These are phyloP conservation scores for Arctia plantaginis DNA, from an alignment of 2,888 invertebrate species.

Conservation along the genomic window DNA sequence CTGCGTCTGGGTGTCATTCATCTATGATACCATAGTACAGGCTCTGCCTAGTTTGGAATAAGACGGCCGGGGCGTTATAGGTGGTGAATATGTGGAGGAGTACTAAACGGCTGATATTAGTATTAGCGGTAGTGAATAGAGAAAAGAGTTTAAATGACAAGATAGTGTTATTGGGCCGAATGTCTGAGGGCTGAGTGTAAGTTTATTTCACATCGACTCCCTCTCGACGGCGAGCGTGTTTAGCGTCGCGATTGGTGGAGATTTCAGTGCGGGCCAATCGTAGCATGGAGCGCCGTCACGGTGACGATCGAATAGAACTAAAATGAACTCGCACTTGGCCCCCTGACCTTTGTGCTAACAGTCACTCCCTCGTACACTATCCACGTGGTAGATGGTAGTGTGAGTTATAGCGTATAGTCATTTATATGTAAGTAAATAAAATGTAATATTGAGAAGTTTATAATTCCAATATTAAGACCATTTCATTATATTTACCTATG, in stretches of 20 bases:
- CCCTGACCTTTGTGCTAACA: conserved; percentile 28
- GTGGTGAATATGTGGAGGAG: conserved; percentile 1
- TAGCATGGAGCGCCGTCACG: too few species aligned
- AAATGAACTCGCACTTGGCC: too few species aligned
- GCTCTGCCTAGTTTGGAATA: neutral
- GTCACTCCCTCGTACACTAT: conserved; percentile 5
- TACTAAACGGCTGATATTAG: neutral
- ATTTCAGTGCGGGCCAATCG: too few species aligned
- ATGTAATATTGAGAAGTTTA: neutral
- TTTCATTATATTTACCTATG: too few species aligned
- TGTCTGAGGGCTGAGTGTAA: too few species aligned
- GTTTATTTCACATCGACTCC: too few species aligned
- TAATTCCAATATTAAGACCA: neutral
- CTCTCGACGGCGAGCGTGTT: too few species aligned
- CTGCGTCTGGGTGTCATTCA: too few species aligned
- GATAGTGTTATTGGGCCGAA: conserved; percentile 16
- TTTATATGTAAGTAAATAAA: neutral
- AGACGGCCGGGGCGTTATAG: neutral
- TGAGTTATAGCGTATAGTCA: neutral
- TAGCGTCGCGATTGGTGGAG: too few species aligned
- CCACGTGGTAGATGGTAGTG: neutral
- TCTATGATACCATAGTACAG: too few species aligned
- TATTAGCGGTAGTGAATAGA: neutral
- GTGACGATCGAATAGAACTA: too few species aligned
- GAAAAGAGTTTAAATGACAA: neutral